Evolutionary conservation across 2,113 vertebrate genomes (phyloP), one percentile per base, ranked within the genome.

Genomic region (Lepisosteus oculatus): DNA sequence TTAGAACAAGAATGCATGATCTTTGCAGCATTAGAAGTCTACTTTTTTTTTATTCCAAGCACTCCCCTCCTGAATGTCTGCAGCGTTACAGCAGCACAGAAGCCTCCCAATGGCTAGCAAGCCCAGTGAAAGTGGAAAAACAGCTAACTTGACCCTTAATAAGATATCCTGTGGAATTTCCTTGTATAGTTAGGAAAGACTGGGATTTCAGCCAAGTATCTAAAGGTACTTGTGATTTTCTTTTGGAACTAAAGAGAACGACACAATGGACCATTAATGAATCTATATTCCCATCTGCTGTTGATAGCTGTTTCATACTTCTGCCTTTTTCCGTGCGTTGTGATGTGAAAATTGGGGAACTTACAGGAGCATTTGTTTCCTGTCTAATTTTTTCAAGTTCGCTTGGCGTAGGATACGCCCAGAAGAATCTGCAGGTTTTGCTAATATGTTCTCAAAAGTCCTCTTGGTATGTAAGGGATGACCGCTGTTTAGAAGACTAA

Each of bases 101-200:
- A 6, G 8, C 8, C 14, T 12, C 43, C 42, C 13, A 45, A n/a
- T 1, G 3, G 64, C 12, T 66, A 66, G 3, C 8, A 47, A 66
- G n/a, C 43, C 65, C 17, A 83, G 84, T 71, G 75, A 85, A 86
- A 85, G 82, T 83, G 77, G 80, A 84, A 88, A 87, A 86, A 85
- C 78, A 72, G 76, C 69, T 59, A 42, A 63, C 74, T 79, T 74
- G 76, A 77, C 77, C 76, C 76, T 62, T 69, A 79, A 74, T 78
- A 17, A 76, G 55, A 82, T 78, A 83, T 84, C 85, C 84, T 84
- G 80, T 84, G 72, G 74, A 66, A 74, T 71, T 79, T 78, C 77
- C 75, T 82, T 54, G 72, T 74, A 81, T 71, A 76, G 76, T 82
- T 76, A 72, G 78, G 77, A 47, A 65, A 78, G 69, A 42, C 75